Percentiles rank a stretch among this genome's conserved stretches.
phyloP scores from a whole-genome alignment of 2,797 vertebrate species.

The Potorous gilbertii region DNA sequence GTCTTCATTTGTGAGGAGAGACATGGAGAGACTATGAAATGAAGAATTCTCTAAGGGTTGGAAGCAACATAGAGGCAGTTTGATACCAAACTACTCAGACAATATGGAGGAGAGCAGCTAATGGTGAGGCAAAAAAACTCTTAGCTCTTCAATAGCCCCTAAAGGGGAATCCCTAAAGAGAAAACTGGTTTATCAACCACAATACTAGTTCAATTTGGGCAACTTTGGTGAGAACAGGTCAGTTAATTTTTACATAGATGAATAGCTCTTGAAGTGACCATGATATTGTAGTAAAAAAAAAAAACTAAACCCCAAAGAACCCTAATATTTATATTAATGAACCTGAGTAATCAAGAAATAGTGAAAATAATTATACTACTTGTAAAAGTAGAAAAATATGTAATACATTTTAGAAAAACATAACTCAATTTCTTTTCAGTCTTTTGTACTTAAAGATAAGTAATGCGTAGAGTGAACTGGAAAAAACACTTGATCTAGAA shows the following conservation, averaged over 20 bases:
- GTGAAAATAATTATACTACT: neutral
- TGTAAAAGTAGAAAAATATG: neutral
- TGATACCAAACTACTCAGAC: neutral
- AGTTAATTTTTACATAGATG: neutral
- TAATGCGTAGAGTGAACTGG: neutral
- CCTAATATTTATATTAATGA: neutral
- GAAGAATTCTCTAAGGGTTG: neutral
- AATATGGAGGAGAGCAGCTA: neutral
- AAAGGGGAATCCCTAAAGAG: neutral
- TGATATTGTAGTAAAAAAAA: neutral
- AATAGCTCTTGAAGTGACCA: neutral
- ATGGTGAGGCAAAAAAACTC: neutral
- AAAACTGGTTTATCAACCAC: neutral
- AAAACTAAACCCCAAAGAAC: neutral
- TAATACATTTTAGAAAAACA: neutral
- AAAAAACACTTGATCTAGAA: neutral
- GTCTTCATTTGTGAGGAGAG: neutral
- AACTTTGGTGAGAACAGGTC: neutral
- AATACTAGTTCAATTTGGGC: neutral
- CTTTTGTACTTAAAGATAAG: neutral
- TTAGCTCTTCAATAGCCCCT: neutral
- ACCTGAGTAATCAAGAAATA: neutral
- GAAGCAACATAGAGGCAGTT: neutral
- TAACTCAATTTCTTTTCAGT: neutral
- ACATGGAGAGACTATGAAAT: neutral